Percentiles rank a stretch among this genome's conserved stretches.
phyloP scores from a whole-genome alignment of 2,113 vertebrate genomes.

The Seriola rivoliana region DNA sequence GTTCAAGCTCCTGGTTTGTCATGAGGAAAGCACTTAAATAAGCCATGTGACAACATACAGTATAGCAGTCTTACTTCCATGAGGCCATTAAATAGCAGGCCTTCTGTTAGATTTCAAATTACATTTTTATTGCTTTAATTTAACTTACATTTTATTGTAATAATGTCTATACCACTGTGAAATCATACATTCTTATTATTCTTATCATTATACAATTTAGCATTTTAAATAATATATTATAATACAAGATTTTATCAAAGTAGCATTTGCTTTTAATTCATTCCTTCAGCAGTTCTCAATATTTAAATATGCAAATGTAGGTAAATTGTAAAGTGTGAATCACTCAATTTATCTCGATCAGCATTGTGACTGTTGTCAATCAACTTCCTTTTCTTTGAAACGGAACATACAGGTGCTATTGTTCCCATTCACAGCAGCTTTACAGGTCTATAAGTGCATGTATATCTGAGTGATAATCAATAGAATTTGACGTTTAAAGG shows the following conservation, averaged over 20 bases:
- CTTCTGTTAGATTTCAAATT: slow-evolving; percentile 19
- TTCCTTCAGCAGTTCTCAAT: neutral
- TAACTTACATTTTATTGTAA: neutral
- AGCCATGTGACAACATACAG: slow-evolving; percentile 69
- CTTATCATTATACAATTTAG: neutral
- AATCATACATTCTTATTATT: neutral
- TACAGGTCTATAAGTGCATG: slow-evolving; percentile 46
- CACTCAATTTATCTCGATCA: slow-evolving; percentile 22
- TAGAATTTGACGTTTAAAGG: slow-evolving; percentile 58
- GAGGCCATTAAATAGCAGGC: slow-evolving; percentile 53
- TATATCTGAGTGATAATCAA: slow-evolving; percentile 72
- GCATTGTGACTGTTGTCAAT: slow-evolving; percentile 3
- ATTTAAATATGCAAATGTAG: slow-evolving; percentile 31
- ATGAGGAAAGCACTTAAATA: slow-evolving; percentile 78
- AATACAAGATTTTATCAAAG: neutral
- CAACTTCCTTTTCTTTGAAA: neutral
- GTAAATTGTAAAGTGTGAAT: slow-evolving; percentile 8
- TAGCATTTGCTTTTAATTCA: neutral
- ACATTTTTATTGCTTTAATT: slow-evolving; percentile 17
- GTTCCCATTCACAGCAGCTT: slow-evolving; percentile 52
- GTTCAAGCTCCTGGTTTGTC: slow-evolving; percentile 75
- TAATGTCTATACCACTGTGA: neutral
- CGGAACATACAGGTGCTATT: slow-evolving; percentile 56
- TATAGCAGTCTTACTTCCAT: slow-evolving; percentile 49
- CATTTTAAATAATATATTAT: neutral